A percentile compares a stretch with the other conserved stretches of the same genome.
phyloP scores from a whole-genome alignment of 2,113 vertebrate genomes.

The Mustela nigripes region DNA sequence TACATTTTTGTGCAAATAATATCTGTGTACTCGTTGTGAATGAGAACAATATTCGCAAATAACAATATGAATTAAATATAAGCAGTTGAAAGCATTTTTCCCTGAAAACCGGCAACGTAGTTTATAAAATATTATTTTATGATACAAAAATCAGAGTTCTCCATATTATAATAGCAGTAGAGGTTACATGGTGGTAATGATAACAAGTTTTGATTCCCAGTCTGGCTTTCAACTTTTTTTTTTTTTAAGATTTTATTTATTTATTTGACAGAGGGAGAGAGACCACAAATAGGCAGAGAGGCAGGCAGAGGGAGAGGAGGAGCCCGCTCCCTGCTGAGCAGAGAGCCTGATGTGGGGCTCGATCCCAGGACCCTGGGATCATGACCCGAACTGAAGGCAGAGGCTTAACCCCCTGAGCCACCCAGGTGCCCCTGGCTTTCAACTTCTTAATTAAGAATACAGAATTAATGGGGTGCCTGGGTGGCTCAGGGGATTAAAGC shows the following conservation, averaged over 20 bases:
- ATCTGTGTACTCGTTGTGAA: background rate
- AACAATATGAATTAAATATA: background rate
- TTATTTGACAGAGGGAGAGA: too few species aligned
- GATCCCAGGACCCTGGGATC: too few species aligned
- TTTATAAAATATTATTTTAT: background rate
- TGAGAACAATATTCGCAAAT: background rate
- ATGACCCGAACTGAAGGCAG: too few species aligned
- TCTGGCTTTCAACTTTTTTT: background rate
- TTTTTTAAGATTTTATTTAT: too few species aligned
- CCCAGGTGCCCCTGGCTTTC: background rate
- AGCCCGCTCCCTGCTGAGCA: too few species aligned
- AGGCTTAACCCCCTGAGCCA: too few species aligned
- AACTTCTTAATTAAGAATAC: background rate
- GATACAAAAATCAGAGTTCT: background rate
- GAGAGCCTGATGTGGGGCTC: too few species aligned
- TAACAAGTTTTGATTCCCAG: background rate
- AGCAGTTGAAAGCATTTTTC: background rate
- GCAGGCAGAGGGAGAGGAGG: too few species aligned
- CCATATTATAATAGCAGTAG: background rate
- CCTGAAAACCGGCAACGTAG: background rate
- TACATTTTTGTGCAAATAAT: slow-evolving; percentile 1
- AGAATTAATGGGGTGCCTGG: too few species aligned
- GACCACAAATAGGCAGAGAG: too few species aligned
- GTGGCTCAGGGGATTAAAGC: too few species aligned
- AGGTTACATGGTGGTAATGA: background rate